Base-by-base conservation (phyloP, 2,113 vertebrate species). In the Callopanchax toddi region DNA sequence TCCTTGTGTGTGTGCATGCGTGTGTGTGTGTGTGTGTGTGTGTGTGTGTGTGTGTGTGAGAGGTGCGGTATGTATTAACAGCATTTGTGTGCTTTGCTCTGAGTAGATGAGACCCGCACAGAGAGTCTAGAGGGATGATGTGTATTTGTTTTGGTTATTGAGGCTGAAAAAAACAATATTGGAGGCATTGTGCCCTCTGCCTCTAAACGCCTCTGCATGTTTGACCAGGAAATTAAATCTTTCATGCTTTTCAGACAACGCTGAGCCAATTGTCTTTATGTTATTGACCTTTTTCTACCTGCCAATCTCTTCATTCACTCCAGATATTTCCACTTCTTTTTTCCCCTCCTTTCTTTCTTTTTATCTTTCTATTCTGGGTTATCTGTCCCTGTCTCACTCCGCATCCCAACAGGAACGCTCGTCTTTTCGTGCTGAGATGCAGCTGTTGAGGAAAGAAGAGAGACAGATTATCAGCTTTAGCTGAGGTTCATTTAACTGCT, bases 201-300 rank as follows among this genome's bases (percentile, higher is more conserved):
- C 64, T 15, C 57, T 70, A 62, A 73, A 60, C 26, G 43, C 54
- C 67, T 74, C 51, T 60, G 43, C 17, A 13, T 77, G 78, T 82
- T 85, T 82, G 61, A 82, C 69, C 84, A 78, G 85, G 76, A 89
- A 85, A 87, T 89, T 66, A 86, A 78, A 87, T 76, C 51, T 67
- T 62, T 59, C n/a, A 11, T 72, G 53, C 71, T 70, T 65, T 78
- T 67, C 53, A 75, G 52, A 39, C 16, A 45, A 62, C 11, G 1
- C 48, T 42, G 43, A 64, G 53, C 53, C 26, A 32, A 68, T 57
- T 74, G 65, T 74, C 46, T 59, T 69, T 40, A 18, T 1, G 1
- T 59, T 62, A 75, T 65, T 51, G 71, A 75, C 61, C 44, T 45
- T 21, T 67, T 58, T 63, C 43, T n/a, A 58, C 53, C 74, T 60